These are phyloP conservation scores for Rotaria sp. DNA, from an alignment of 2,888 invertebrate genomes.

Conservation along the genomic window DNA sequence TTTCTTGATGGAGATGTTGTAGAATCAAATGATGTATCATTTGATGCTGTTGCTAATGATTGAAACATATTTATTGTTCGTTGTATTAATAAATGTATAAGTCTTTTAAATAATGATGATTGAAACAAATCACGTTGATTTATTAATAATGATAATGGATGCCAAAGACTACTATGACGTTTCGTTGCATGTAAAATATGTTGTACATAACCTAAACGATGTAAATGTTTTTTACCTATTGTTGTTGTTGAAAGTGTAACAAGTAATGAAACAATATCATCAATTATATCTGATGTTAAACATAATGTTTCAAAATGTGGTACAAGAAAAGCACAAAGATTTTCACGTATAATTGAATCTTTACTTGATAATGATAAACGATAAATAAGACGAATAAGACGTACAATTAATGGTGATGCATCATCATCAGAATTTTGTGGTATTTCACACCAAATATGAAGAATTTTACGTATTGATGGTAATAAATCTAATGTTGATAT, in stretches of 20 bases:
- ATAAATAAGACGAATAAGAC: not conserved
- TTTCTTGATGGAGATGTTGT: not conserved
- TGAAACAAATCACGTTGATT: not conserved
- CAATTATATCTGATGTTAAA: not conserved
- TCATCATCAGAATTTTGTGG: not conserved
- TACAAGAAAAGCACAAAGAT: not conserved
- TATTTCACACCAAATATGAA: constrained; percentile 2
- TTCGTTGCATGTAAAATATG: not conserved
- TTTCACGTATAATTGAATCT: not conserved
- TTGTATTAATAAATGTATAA: not conserved
- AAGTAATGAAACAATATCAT: not conserved
- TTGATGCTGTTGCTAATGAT: not conserved
- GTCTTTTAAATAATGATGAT: not conserved
- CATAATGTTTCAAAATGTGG: not conserved
- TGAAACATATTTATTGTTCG: not conserved
- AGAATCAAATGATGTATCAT: not conserved
- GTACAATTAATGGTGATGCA: not conserved
- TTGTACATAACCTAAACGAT: constrained; percentile 6
- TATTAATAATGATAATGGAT: constrained; percentile 8
- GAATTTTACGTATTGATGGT: not conserved
- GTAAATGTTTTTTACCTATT: not conserved
- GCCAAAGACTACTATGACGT: not conserved
- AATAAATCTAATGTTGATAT: not conserved
- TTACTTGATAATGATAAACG: not conserved
- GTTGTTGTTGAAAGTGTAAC: not conserved